phyloP scores from a whole-genome alignment of 1,140 invertebrate species.

The Rhopalosiphum maidis region DNA sequence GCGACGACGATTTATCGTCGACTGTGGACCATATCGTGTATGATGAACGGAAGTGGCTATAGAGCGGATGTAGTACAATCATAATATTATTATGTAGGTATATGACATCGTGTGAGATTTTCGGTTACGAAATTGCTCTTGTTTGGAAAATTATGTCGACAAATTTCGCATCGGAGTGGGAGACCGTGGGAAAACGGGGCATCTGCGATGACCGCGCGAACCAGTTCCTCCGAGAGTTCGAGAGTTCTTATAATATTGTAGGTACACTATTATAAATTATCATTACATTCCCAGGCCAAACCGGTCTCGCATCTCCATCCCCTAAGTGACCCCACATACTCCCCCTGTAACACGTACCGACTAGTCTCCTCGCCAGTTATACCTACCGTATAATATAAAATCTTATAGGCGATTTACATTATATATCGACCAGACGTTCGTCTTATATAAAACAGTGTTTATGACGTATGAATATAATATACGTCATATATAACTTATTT shows the following conservation, averaged over 20 bases:
- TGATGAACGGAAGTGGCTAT: too few species aligned
- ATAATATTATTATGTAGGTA: background rate
- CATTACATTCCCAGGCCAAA: conserved; percentile 24
- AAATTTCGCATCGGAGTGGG: conserved; percentile 1
- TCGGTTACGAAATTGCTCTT: background rate
- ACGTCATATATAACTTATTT: background rate
- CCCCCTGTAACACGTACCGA: background rate
- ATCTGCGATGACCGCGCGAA: background rate
- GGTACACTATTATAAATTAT: background rate
- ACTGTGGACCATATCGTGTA: background rate
- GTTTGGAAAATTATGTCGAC: background rate
- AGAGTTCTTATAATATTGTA: background rate
- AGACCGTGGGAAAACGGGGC: conserved; percentile 12
- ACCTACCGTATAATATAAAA: background rate
- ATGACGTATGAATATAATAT: background rate
- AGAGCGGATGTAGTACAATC: background rate
- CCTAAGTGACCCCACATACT: background rate
- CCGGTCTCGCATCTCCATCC: background rate
- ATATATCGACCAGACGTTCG: background rate
- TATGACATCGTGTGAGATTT: background rate
- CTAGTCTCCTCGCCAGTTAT: background rate
- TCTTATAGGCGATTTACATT: background rate
- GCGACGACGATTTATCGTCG: background rate
- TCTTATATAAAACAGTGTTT: background rate
- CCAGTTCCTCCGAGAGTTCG: background rate